Percentiles rank a stretch among this genome's conserved stretches.
phyloP scores from a whole-genome alignment of 2,113 vertebrate species.

The Corvus moneduloides region DNA sequence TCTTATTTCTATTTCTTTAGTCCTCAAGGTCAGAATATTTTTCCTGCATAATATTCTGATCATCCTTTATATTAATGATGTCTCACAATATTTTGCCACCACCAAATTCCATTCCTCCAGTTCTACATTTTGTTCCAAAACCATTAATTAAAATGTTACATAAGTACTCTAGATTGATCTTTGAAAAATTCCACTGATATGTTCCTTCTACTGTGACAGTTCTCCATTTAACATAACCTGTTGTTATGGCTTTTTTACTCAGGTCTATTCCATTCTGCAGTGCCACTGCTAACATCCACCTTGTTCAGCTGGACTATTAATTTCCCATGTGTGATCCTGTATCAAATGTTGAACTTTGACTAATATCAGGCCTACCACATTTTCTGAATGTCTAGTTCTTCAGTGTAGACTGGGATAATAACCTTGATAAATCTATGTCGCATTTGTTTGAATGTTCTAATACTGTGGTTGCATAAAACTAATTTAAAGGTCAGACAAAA shows the following conservation, averaged over 20 bases:
- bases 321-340: background rate
- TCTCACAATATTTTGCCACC: conserved; percentile 28
- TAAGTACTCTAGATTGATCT: background rate
- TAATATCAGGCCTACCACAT: background rate
- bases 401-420: background rate
- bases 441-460: background rate
- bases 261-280: background rate
- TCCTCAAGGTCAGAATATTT: conserved; percentile 31
- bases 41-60: background rate
- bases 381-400: background rate
- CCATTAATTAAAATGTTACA: conserved; percentile 34
- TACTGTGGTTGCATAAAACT: conserved; percentile 11
- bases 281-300: background rate
- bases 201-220: background rate
- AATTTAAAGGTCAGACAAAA: conserved; percentile 43
- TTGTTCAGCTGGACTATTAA: background rate
- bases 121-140: conserved; percentile 9
- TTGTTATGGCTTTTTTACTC: background rate
- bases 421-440: background rate
- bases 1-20: conserved; percentile 25
- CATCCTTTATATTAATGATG: conserved; percentile 15
- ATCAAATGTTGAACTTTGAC: background rate
- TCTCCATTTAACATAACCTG: background rate
- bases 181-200: conserved; percentile 21
- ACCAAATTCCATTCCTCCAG: conserved; percentile 23